Evolutionary conservation across 2,888 invertebrate genomes (phyloP), one percentile per base, ranked within the genome.

Genomic region (Mesorhabditis spiculigera): DNA sequence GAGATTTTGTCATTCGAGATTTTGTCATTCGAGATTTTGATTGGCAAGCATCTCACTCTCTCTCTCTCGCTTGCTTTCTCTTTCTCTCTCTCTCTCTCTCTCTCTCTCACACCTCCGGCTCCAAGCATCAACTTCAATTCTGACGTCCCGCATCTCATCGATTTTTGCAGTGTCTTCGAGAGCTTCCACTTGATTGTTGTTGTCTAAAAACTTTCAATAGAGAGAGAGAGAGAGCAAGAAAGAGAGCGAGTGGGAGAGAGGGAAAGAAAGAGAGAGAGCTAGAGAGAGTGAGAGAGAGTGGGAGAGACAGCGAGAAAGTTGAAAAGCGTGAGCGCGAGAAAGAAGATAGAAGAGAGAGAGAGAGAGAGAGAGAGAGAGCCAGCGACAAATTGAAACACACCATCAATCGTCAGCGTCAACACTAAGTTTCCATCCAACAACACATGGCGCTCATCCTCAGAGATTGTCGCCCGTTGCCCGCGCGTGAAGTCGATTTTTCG

Each of bases 361-460:
- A n/a, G n/a, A 10, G 58, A 50, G 58, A 10, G n/a, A 50, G n/a
- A 50, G 58, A 3, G 8, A 10, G 58, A 50, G 58, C 10, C 10
- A 13, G 8, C 58, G n/a, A 50, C n/a, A 10, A 10, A 50, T 10
- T n/a, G n/a, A 50, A 50, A 50, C 58, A 3, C 8, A 50, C 58
- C 58, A 50, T 50, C 58, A 50, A 50, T 50, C 10, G 58, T 50
- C 58, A 50, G 8, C 58, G 58, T 50, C 58, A 50, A 50, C 58
- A 50, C n/a, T 3, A 50, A 1, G 10, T 50, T 10, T 13, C 10
- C 58, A 3, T 10, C 58, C 58, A 50, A 13, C n/a, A n/a, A 50
- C 8, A 50, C 10, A 50, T 50, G 58, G 58, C 58, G 58, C n/a
- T n/a, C 10, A 50, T 50, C 58, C n/a, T 50, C 10, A 13, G 58